Evolutionary conservation across 1,140 invertebrate species (phyloP), one percentile per base, ranked within the genome.

Genomic region (Araneus ventricosus): DNA sequence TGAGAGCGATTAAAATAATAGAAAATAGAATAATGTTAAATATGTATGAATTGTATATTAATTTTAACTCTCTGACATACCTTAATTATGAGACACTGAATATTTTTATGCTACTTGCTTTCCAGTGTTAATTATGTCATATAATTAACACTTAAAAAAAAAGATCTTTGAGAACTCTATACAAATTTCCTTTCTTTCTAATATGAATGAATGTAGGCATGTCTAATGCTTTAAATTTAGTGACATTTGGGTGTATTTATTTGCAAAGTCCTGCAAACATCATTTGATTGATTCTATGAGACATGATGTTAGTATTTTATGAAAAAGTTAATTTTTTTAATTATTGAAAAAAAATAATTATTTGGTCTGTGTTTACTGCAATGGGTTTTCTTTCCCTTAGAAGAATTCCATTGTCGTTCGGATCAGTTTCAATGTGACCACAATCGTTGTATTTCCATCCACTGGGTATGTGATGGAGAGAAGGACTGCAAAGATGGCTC

Each of bases 381-480:
- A 90, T 90, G 88, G 39, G 24, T 67, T 88, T 8, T 52, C 10
- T 79, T 80, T 75, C 24, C n/a, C 34, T 27, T 59, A 93, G 92
- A 93, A 85, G 86, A 94, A 88, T 90, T 94, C 30, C 63, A 86
- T 14, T 96, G 95, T 92, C 94, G 93, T 57, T 87, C 89, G 8
- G 95, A 96, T 39, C 95, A 96, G 93, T 94, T 93, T 57, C 89
- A 94, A 41, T 94, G 94, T 90, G 94, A 94, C 57, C 88, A 86
- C 34, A 84, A 93, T 63, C 94, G 94, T 8, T 95, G 94, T 67
- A 94, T 95, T 37, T 94, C 94, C 30, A 93, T 94, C 27, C 93
- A 94, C 59, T 95, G 94, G 94, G 89, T 94, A 27, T 95, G 94
- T 87, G 94, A 95, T 89, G 94, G 94, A 17, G 94, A 94, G 39